Conservation (phyloP, 2,113 vertebrate species). For the Hyperopisus bebe region DNA sequence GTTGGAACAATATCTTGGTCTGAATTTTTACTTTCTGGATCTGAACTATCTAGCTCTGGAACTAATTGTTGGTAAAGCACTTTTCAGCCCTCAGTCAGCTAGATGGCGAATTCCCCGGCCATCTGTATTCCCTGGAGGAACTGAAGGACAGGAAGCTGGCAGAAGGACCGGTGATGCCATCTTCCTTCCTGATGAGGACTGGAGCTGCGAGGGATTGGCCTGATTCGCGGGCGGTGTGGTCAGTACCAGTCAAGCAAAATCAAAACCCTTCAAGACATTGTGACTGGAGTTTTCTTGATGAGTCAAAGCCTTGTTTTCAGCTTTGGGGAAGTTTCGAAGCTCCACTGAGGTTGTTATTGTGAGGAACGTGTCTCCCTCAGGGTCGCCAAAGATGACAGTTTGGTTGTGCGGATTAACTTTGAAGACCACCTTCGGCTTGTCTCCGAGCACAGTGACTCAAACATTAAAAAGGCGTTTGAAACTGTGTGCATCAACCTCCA, state of each 20-base stretch:
- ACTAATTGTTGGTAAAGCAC: neutral
- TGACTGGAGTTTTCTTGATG: neutral
- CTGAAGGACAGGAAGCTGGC: constrained; percentile 40
- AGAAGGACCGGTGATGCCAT: constrained; percentile 34
- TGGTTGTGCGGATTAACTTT: constrained; percentile 58
- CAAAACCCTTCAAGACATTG: neutral
- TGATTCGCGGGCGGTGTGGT: constrained; percentile 57
- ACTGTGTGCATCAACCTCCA: constrained; percentile 40
- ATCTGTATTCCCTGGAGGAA: constrained; percentile 47
- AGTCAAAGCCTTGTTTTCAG: neutral
- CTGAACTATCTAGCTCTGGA: neutral
- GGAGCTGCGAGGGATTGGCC: constrained; percentile 63
- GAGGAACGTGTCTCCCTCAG: constrained; percentile 32
- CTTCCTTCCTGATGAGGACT: constrained; percentile 41
- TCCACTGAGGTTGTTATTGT: neutral
- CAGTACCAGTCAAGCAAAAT: constrained; percentile 9
- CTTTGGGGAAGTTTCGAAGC: neutral
- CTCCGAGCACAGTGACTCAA: constrained; percentile 38
- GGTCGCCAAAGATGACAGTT: constrained; percentile 44
- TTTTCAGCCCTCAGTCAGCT: constrained; percentile 46
- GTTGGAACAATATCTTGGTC: neutral
- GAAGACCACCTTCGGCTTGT: constrained; percentile 57
- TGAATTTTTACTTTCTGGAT: neutral
- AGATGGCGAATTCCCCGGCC: constrained; percentile 45
- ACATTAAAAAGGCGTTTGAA: constrained; percentile 50